Percentiles rank a stretch among this genome's conserved stretches.
phyloP scores from a whole-genome alignment of 2,797 vertebrate species.

The Enteromius unitaeniatus region DNA sequence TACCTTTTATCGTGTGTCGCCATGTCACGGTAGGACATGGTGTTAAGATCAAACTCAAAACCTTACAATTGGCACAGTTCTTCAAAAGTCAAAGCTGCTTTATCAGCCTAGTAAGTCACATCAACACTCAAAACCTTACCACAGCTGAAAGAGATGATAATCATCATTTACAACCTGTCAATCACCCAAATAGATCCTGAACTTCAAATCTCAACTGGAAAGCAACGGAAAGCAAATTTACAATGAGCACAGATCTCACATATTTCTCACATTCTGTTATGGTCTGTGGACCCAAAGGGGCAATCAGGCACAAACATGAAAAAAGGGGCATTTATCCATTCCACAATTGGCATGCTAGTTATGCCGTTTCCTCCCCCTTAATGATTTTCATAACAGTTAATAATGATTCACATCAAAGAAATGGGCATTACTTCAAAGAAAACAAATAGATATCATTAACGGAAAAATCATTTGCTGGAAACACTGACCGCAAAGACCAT shows the following conservation, averaged over 20 bases:
- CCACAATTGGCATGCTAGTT: slow-evolving; percentile 68
- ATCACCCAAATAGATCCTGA: slow-evolving; percentile 60
- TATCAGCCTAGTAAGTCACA: slow-evolving; percentile 3
- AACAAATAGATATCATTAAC: slow-evolving; percentile 47
- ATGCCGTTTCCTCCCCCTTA: slow-evolving; percentile 50
- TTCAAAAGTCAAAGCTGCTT: neutral
- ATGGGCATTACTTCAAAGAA: slow-evolving; percentile 43
- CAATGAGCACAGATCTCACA: slow-evolving; percentile 17
- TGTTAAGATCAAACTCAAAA: neutral
- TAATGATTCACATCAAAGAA: slow-evolving; percentile 54
- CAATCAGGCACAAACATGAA: slow-evolving; percentile 51
- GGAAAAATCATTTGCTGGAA: slow-evolving; percentile 11
- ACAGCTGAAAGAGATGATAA: slow-evolving; percentile 58
- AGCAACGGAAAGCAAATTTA: slow-evolving; percentile 24
- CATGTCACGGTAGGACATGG: neutral
- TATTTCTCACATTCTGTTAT: slow-evolving; percentile 8
- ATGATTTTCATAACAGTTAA: slow-evolving; percentile 57
- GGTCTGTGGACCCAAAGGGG: slow-evolving; percentile 20
- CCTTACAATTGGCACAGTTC: neutral
- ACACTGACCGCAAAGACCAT: slow-evolving; percentile 6
- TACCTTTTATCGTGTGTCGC: neutral
- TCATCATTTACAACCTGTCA: slow-evolving; percentile 69
- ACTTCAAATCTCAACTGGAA: slow-evolving; percentile 17
- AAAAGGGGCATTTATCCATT: slow-evolving; percentile 58
- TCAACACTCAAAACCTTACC: slow-evolving; percentile 59